Percentiles rank a stretch among this genome's conserved stretches.
phyloP scores from a whole-genome alignment of 2,888 invertebrate genomes.

The Tetranychus truncatus region DNA sequence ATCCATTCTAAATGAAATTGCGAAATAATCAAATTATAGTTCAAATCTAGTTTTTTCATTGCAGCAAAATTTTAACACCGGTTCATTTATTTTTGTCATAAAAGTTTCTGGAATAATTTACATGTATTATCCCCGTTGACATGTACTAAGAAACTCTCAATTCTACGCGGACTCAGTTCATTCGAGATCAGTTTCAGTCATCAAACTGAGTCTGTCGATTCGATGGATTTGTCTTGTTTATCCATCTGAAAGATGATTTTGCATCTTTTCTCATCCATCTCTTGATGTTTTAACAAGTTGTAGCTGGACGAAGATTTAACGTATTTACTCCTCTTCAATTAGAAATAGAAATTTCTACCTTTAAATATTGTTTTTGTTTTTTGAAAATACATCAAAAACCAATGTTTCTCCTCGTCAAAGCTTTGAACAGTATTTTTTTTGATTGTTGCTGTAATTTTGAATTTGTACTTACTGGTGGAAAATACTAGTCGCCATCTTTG shows the following conservation, averaged over 20 bases:
- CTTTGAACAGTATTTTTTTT: too few species aligned
- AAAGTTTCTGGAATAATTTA: too few species aligned
- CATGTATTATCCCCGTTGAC: constrained; percentile 20
- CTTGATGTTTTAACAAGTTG: background rate
- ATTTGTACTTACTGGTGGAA: too few species aligned
- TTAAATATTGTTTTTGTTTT: background rate
- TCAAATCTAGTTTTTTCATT: too few species aligned
- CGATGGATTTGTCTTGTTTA: background rate
- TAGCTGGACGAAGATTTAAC: background rate
- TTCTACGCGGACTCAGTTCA: background rate
- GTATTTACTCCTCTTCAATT: background rate
- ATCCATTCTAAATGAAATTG: too few species aligned
- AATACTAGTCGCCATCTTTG: constrained; percentile 2
- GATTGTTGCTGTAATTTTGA: too few species aligned
- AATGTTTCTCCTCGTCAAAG: too few species aligned
- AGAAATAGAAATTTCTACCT: background rate
- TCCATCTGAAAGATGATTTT: background rate
- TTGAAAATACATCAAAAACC: too few species aligned
- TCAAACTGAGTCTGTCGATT: background rate
- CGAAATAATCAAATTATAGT: too few species aligned
- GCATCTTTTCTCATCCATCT: background rate
- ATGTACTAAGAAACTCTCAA: background rate
- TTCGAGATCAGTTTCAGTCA: background rate
- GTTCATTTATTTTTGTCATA: too few species aligned
- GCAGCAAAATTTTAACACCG: too few species aligned